Evolutionary conservation across 2,113 vertebrate genomes (phyloP), one percentile per base, ranked within the genome.

Genomic region (Urocolius indicus): DNA sequence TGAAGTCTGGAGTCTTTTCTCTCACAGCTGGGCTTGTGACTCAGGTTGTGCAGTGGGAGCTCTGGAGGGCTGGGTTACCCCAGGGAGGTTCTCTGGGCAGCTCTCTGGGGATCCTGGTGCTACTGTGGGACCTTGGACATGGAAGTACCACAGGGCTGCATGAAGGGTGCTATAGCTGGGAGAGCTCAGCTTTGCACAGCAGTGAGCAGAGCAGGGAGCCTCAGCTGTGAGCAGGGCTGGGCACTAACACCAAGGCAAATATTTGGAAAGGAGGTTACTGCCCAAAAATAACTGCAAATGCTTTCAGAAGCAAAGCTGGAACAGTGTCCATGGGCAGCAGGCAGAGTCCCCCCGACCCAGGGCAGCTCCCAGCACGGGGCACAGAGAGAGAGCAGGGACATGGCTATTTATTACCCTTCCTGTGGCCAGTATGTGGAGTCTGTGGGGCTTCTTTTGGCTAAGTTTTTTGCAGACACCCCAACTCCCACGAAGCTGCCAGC

Each of bases 281-380:
- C 73, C 87, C 76, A 24, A 86, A 95, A 89, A 84, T 58, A 90
- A 29, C 91, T 65, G 63, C n/a, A 73, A 36, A 54, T 34, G 49
- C 68, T 90, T 92, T 52, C 89, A 85, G 89, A 30, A 89, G 55
- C 80, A 73, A 73, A 96, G 72, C 59, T 72, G 43, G 63, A 54
- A 18, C 20, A 3, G 20, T 3, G 10, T 59, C 76, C 24, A 2
- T 9, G 45, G 45, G n/a, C 85, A 90, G 63, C 3, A 4, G 51
- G 17, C 61, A 29, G 32, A 46, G 16, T 16, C 27, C 19, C 19
- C 41, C 30, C 1, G 13, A 63, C 10, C 15, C 1, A 1, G 52
- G 6, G 29, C 36, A 76, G 78, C 84, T 76, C 30, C 58, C 63
- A 84, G 72, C 9, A 1, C 2, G 1, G 30, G 20, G 46, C 11